Evolutionary conservation across 2,888 invertebrate species (phyloP), one percentile per base, ranked within the genome.

Genomic region (Volucella inanis): DNA sequence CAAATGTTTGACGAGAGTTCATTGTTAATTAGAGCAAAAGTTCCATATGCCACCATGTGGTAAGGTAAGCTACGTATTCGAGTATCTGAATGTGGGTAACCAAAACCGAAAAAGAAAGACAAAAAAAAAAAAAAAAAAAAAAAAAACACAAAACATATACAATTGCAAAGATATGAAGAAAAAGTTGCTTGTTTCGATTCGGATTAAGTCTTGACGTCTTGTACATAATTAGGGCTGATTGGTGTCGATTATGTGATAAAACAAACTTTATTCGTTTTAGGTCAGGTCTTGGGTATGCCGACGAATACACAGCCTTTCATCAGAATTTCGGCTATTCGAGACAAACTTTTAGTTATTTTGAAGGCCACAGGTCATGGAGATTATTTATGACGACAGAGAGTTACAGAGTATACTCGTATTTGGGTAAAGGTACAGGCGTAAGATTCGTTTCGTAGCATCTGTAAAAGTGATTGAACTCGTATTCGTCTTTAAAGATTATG

Each of bases 21-120:
- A 57, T 72, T 78, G 78, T 68, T 83, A 83, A 83, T 83, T 83
- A 83, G 65, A 77, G 65, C 15, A 43, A 50, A 67, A 83, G 67
- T 82, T 67, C n/a, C 61, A 71, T 71, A 65, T 59, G 43, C 39
- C 41, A 18, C 12, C 18, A n/a, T 22, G 43, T 61, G 52, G 12
- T 18, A 47, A 43, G 15, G 38, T 49, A 18, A 43, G 14, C 41
- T 62, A 31, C 31, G 31, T 31, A 31, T 3, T 31, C 31, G 31
- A 31, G 6, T 31, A 31, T 31, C 31, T 31, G 12, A 76, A 57
- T 39, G 70, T 50, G 52, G 76, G 39, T 22, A 22, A 22, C 18
- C 18, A 3, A 22, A 3, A 15, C 70, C 49, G 8, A 43, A 67
- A 62, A 43, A 55, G 45, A 52, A 41, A 14, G 4, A 41, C 31